Conservation (phyloP, 2,888 invertebrate genomes). For the Strigamia crassipes region DNA sequence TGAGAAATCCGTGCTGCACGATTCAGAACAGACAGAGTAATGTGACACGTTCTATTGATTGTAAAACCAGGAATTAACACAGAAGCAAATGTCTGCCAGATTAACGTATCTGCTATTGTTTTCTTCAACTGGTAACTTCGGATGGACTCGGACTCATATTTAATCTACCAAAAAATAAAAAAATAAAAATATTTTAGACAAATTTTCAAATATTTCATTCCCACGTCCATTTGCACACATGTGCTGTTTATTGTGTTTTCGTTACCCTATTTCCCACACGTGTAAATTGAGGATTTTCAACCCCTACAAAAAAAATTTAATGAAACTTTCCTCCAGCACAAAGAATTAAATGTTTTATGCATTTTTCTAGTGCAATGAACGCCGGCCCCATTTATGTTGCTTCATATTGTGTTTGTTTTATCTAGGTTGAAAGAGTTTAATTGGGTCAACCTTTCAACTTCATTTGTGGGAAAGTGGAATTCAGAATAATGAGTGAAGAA, state of each 20-base stretch:
- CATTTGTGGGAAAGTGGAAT: neutral
- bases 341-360: neutral
- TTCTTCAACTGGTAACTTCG: slow-evolving; percentile 52
- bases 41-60: slow-evolving; percentile 79
- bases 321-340: neutral
- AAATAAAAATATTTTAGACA: neutral
- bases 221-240: too few relatives aligned
- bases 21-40: slow-evolving; percentile 57
- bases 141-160: slow-evolving; percentile 25
- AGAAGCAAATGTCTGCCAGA: slow-evolving; percentile 94
- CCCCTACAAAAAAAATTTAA: neutral
- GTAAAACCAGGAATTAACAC: slow-evolving; percentile 85
- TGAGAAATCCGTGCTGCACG: slow-evolving; percentile 58
- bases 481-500: neutral
- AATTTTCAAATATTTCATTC: too few relatives aligned
- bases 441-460: slow-evolving; percentile 10
- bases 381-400: neutral
- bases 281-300: neutral
- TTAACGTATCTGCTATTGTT: slow-evolving; percentile 76
- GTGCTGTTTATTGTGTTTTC: too few relatives aligned
- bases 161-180: slow-evolving; percentile 45
- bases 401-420: neutral
- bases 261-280: too few relatives aligned
- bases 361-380: neutral
- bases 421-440: neutral